Evolutionary conservation across 2,113 vertebrate species (phyloP).

Genomic region (Gymnogyps californianus): DNA sequence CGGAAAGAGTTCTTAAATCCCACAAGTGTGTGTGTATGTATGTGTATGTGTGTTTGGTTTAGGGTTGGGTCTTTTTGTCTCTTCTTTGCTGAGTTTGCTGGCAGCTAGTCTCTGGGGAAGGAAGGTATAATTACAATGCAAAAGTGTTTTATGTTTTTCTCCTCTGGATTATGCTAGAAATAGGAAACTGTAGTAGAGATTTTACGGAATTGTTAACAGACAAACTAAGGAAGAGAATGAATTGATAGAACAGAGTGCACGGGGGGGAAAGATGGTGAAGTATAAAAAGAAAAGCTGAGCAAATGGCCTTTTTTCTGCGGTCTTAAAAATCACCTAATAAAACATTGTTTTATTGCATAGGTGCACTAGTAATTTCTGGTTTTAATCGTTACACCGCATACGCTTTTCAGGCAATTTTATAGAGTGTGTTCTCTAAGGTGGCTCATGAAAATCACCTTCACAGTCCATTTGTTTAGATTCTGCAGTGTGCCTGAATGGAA

Average conservation of each 20-base stretch:
- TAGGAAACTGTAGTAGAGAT: background rate
- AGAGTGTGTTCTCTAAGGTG: background rate
- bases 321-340: conserved; percentile 26
- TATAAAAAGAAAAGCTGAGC: background rate
- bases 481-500: background rate
- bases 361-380: background rate
- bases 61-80: background rate
- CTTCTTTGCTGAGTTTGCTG: conserved; percentile 11
- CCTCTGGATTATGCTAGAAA: background rate
- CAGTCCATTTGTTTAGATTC: conserved; percentile 8
- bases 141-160: conserved; percentile 11
- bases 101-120: background rate
- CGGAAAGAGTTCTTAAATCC: background rate
- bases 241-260: background rate
- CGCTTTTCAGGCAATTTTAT: background rate
- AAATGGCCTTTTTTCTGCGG: background rate
- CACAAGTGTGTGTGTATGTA: background rate
- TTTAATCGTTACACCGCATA: background rate
- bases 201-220: background rate
- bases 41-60: background rate
- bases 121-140: background rate
- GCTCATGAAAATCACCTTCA: conserved; percentile 41
- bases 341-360: background rate
- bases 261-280: background rate
- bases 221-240: background rate